phyloP scores from a whole-genome alignment of 64 coral and sea anemone genomes.

The Stichodactyla helianthus region DNA sequence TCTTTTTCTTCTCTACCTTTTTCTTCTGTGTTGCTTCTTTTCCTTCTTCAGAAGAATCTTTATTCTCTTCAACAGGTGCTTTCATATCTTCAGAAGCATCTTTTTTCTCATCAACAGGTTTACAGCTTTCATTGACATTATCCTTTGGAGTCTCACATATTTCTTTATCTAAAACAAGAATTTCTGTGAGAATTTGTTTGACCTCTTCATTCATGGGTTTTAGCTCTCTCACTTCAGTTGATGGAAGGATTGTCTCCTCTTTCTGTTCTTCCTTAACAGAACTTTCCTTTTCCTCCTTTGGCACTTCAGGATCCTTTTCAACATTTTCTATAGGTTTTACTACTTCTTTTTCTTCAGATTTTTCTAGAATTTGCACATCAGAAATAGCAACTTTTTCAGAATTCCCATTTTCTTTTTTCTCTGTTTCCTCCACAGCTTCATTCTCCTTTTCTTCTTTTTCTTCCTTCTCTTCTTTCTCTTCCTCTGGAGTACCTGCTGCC shows the following conservation, averaged over 20 bases:
- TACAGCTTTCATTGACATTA: not conserved
- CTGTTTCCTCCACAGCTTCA: not conserved
- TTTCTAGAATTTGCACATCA: not conserved
- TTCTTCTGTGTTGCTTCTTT: slow-evolving; percentile 8
- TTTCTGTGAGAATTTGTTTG: slow-evolving; percentile 7
- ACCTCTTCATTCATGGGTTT: not conserved
- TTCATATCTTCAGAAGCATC: not conserved
- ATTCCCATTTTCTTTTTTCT: slow-evolving; percentile 32
- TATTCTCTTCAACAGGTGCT: not conserved
- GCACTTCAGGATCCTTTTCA: not conserved
- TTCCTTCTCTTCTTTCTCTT: slow-evolving; percentile 19
- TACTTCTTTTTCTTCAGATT: slow-evolving; percentile 34
- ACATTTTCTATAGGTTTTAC: slow-evolving; percentile 18
- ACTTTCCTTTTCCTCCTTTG: slow-evolving; percentile 9
- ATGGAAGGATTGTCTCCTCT: not conserved
- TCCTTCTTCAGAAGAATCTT: slow-evolving; percentile 4
- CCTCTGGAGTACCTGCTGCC: not conserved
- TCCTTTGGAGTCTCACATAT: slow-evolving; percentile 28
- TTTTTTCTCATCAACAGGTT: not conserved
- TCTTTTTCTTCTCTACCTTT: not conserved
- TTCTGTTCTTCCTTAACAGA: not conserved
- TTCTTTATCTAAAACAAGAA: slow-evolving; percentile 17
- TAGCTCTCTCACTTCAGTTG: not conserved
- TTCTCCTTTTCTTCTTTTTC: slow-evolving; percentile 38
- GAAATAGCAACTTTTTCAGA: not conserved